Evolutionary conservation across 1,140 invertebrate genomes (phyloP).

Genomic region (Pachyrhynchus sulphureomaculatus): DNA sequence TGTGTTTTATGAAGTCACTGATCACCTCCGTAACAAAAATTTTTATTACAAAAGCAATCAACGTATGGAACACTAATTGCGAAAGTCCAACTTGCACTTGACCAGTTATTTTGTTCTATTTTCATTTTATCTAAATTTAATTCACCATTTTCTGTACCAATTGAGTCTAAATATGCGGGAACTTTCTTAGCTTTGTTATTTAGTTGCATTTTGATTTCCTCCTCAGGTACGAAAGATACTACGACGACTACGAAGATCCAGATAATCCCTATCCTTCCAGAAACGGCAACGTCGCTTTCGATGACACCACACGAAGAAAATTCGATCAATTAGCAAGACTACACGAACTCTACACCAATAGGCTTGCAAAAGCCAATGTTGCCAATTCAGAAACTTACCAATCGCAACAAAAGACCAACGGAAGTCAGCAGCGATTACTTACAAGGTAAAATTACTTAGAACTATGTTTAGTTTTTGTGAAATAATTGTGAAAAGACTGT

Average conservation of each 20-base stretch:
- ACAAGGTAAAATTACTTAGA: conserved; percentile 46
- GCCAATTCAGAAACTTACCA: conserved; percentile 58
- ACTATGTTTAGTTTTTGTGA: background rate
- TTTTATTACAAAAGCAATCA: no score
- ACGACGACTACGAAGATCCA: conserved; percentile 50
- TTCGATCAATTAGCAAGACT: conserved; percentile 68
- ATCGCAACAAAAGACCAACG: conserved; percentile 49
- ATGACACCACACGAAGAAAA: conserved; percentile 51
- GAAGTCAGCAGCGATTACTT: conserved; percentile 42
- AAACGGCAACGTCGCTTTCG: conserved; percentile 36
- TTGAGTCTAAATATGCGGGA: no score
- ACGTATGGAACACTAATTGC: no score
- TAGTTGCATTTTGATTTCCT: background rate
- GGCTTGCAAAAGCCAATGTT: conserved; percentile 63
- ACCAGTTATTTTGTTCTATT: no score
- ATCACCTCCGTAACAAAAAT: no score
- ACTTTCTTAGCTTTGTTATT: no score
- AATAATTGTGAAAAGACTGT: no score
- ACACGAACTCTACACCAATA: conserved; percentile 67
- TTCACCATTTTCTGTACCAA: no score
- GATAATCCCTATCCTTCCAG: conserved; percentile 43
- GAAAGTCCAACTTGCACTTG: no score
- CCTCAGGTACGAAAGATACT: conserved; percentile 37
- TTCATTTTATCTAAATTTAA: no score
- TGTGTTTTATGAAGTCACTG: no score